Conservation (phyloP, 2,888 invertebrate species). For the Liopterus haemorrhoidalis region DNA sequence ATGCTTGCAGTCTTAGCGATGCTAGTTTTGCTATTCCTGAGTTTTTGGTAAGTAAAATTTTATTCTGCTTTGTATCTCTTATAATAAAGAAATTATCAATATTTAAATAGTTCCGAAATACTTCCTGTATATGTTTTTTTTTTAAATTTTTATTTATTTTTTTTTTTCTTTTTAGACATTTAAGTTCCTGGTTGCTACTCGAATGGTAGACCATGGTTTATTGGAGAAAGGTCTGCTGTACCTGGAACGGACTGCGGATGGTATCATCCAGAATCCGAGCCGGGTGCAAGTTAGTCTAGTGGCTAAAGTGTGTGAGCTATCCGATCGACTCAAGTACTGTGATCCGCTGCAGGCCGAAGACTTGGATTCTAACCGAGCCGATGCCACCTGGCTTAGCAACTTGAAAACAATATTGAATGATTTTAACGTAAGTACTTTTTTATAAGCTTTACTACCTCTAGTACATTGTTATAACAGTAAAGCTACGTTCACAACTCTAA, state of each 20-base stretch:
- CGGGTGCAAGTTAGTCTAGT: constrained; percentile 51
- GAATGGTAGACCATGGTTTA: constrained; percentile 72
- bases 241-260: constrained; percentile 70
- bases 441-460: neutral
- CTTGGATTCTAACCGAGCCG: constrained; percentile 42
- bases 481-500: no score
- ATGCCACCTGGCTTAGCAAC: constrained; percentile 55
- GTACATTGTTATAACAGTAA: neutral
- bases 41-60: constrained; percentile 56
- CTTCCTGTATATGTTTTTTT: constrained; percentile 3
- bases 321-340: constrained; percentile 44
- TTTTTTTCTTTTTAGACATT: constrained; percentile 56
- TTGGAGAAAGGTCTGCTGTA: constrained; percentile 77
- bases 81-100: no score
- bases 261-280: constrained; percentile 55
- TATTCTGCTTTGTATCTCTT: no score
- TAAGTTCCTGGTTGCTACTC: constrained; percentile 74
- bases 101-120: no score
- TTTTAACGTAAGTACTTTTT: constrained; percentile 44
- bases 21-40: constrained; percentile 66
- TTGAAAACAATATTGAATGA: constrained; percentile 46
- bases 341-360: constrained; percentile 42
- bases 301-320: constrained; percentile 48
- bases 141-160: constrained; percentile 8
- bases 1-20: constrained; percentile 76